Base-by-base conservation (phyloP, 2,888 invertebrate genomes). In the Ophonus ardosiacus region DNA sequence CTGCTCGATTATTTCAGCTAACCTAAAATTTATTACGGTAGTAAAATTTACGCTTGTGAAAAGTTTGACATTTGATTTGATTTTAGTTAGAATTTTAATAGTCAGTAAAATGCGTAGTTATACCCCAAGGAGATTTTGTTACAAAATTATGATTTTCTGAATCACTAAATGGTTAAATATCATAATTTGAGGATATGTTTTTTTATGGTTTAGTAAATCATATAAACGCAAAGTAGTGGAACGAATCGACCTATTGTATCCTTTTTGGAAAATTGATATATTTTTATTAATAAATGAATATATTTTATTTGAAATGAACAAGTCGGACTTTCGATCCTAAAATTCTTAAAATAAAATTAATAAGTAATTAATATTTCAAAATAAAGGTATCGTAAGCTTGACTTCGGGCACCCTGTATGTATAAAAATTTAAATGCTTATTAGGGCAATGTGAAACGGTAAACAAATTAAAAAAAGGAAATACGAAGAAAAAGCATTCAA, bases 31-130 rank as follows among this genome's bases (percentile, higher is more conserved):
- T 87, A 87, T 87, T 86, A 86, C 85, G 85, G 86, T 86, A 86
- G 84, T 87, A 87, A 87, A 87, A 87, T 87, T 87, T 87, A 86
- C 87, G 84, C 86, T 87, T 86, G 86, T 87, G 86, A 86, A 87
- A 87, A 86, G 85, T 86, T 78, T 78, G 78, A 57, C 78, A 57
- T 78, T 78, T 78, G 78, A 78, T 78, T 78, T 59, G 31, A 59
- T 57, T 78, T 78, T 78, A 78, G 57, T 56, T 78, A 59, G 78
- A 8, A 59, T 57, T 78, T 78, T 78, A 78, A 57, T 78, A 59
- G 59, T 57, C 59, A n/a, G 24, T 78, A 78, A 78, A 51, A 78
- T n/a, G 76, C 51, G 18, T 7, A 13, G 7, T n/a, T 13, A 76
- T 17, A 78, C 24, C 68, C 31, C 68, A 4, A 61, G 8, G 61